phyloP scores from a whole-genome alignment of 2,888 invertebrate genomes.

The Copidosoma aretas region DNA sequence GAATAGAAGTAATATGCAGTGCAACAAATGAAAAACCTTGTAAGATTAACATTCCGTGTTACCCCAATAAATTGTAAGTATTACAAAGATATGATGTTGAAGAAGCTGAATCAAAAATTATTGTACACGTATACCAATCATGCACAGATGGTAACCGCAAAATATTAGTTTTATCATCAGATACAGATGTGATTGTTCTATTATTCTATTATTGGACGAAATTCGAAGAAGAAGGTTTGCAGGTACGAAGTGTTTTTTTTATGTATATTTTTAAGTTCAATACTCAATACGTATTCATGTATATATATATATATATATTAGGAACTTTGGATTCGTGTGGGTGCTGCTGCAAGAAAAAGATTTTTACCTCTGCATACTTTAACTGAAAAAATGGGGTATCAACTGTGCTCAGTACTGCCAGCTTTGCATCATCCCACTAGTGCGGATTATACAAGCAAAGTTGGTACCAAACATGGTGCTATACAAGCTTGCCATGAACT shows the following conservation, averaged over 20 bases:
- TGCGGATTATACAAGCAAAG: constrained; percentile 3
- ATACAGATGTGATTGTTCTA: constrained; percentile 21
- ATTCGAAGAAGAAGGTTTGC: constrained; percentile 1
- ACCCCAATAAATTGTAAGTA: no score
- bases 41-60: no score
- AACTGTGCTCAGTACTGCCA: background rate
- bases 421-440: constrained; percentile 1
- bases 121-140: constrained; percentile 3
- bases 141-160: background rate
- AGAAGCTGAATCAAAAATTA: constrained; percentile 20
- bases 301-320: background rate
- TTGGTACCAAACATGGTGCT: background rate
- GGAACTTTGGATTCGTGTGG: constrained; percentile 13
- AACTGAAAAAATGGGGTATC: background rate
- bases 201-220: constrained; percentile 8
- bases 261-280: no score
- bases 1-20: no score
- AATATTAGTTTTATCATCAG: constrained; percentile 17
- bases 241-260: constrained; percentile 2
- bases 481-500: constrained; percentile 1
- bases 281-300: no score
- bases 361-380: constrained; percentile 24
- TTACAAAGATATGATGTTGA: constrained; percentile 14
- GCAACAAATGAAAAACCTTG: no score
- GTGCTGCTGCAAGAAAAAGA: constrained; percentile 12